A percentile compares a stretch with the other conserved stretches of the same genome.
phyloP scores from a whole-genome alignment of 1,140 invertebrate species.

The Pseudobourletiella spinata region DNA sequence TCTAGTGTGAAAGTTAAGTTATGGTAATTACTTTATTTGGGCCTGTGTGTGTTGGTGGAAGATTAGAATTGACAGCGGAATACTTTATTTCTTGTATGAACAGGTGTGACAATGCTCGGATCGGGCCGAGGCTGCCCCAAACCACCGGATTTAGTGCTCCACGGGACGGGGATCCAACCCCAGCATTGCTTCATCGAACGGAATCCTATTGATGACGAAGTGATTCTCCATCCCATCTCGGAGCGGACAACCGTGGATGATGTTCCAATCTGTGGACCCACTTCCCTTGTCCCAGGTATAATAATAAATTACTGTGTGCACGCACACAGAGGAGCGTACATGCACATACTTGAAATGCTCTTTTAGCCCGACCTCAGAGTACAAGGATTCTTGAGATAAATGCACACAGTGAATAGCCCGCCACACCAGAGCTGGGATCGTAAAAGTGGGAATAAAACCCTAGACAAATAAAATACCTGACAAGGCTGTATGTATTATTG shows the following conservation, averaged over 20 bases:
- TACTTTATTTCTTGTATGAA: no score
- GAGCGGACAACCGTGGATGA: slow-evolving; percentile 30
- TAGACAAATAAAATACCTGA: no score
- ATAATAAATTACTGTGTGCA: background rate
- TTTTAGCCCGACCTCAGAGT: no score
- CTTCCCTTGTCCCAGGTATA: slow-evolving; percentile 27
- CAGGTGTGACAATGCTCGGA: slow-evolving; percentile 36
- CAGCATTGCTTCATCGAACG: slow-evolving; percentile 35
- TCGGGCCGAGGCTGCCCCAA: slow-evolving; percentile 32
- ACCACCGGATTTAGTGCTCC: slow-evolving; percentile 32
- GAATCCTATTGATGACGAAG: slow-evolving; percentile 21
- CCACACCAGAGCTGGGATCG: no score
- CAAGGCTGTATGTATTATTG: no score
- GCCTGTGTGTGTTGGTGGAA: no score
- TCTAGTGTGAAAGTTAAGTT: no score
- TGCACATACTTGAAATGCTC: background rate
- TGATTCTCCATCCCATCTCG: slow-evolving; percentile 34
- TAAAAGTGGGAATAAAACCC: no score
- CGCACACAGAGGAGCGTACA: background rate
- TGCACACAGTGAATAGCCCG: no score
- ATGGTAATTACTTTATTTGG: no score
- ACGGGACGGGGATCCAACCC: slow-evolving; percentile 26
- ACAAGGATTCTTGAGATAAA: no score
- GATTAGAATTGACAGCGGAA: no score
- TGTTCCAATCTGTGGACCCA: slow-evolving; percentile 18